Evolutionary conservation across 2,888 invertebrate genomes (phyloP).

Genomic region (Tenthredo livida): DNA sequence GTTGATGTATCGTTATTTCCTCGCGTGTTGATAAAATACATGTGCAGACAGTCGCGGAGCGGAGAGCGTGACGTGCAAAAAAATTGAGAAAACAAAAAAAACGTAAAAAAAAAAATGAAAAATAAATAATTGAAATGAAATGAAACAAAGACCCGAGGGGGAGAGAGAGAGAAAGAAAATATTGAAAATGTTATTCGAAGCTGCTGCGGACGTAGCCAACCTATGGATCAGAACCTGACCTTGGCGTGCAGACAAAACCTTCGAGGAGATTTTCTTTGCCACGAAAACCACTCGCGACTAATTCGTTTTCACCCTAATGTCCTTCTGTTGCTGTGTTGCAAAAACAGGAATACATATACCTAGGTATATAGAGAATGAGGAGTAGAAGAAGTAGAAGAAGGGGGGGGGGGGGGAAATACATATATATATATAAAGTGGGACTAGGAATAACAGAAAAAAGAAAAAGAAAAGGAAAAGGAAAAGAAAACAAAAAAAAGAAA

Average conservation of each 20-base stretch:
- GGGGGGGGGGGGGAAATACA: neutral
- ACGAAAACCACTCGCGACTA: slow-evolving; percentile 48
- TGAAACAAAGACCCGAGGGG: neutral
- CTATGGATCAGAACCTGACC: slow-evolving; percentile 1
- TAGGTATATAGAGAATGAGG: neutral
- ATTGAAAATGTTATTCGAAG: slow-evolving; percentile 32
- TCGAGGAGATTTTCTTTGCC: slow-evolving; percentile 29
- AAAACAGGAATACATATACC: neutral
- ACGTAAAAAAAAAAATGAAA: neutral
- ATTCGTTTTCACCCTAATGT: slow-evolving; percentile 54
- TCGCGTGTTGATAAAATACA: slow-evolving; percentile 32
- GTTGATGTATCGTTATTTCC: slow-evolving; percentile 14
- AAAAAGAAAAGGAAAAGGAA: slow-evolving; percentile 6
- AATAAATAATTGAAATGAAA: neutral
- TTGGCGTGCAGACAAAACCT: slow-evolving; percentile 44
- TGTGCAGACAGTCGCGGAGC: slow-evolving; percentile 5
- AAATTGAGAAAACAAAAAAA: neutral
- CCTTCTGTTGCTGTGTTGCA: slow-evolving; percentile 27
- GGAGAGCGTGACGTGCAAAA: neutral
- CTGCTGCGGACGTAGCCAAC: neutral
- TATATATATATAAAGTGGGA: neutral
- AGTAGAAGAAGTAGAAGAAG: neutral
- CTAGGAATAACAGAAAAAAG: too few species aligned
- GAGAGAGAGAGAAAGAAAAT: neutral
- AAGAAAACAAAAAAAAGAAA: neutral